These are phyloP conservation scores for Pocota personata DNA, from an alignment of 2,888 invertebrate species.

Conservation along the genomic window DNA sequence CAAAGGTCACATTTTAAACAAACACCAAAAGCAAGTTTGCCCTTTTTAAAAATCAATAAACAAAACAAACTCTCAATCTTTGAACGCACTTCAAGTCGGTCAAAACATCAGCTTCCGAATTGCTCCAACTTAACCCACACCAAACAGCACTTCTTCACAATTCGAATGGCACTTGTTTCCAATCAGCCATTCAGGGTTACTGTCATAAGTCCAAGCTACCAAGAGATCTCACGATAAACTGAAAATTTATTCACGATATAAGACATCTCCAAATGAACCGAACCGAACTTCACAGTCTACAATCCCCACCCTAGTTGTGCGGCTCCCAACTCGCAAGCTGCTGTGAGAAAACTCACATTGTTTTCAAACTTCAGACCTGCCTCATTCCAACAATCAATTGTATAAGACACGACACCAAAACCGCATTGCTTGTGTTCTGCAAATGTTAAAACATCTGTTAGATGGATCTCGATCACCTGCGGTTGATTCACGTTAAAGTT, in stretches of 20 bases:
- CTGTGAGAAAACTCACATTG: constrained; percentile 9
- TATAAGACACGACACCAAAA: constrained; percentile 7
- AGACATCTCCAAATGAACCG: constrained; percentile 15
- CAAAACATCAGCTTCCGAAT: not conserved
- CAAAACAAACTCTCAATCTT: not conserved
- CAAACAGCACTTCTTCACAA: not conserved
- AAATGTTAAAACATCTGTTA: constrained; percentile 15
- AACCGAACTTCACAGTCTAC: not conserved
- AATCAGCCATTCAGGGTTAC: constrained; percentile 52
- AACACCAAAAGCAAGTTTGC: not conserved
- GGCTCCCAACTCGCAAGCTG: not conserved
- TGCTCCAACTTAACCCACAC: not conserved
- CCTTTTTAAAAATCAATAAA: not conserved
- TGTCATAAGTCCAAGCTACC: constrained; percentile 38
- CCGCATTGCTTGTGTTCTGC: constrained; percentile 23
- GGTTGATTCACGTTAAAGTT: constrained; percentile 1
- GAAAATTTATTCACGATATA: constrained; percentile 32
- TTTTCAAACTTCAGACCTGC: not conserved
- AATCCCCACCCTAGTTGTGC: not conserved
- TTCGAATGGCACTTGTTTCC: constrained; percentile 41
- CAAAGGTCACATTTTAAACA: not conserved
- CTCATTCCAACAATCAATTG: constrained; percentile 33
- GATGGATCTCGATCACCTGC: not conserved
- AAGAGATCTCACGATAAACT: constrained; percentile 40
- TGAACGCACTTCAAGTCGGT: not conserved